Evolutionary conservation across 2,888 invertebrate genomes (phyloP), one percentile per base, ranked within the genome.

Genomic region (Alentia gelatinosa): DNA sequence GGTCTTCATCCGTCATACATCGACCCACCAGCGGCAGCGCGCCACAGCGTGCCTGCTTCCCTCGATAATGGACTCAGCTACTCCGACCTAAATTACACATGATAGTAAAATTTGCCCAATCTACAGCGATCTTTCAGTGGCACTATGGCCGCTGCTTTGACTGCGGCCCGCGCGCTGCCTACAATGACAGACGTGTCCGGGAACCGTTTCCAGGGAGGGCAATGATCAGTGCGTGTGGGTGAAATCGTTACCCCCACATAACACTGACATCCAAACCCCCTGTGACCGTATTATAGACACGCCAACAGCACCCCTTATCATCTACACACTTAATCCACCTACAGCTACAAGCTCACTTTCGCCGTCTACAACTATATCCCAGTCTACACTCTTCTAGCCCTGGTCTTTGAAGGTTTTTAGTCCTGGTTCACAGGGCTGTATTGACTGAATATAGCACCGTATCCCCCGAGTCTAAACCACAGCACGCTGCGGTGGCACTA

Each of bases 101-200:
- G 68, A 68, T 68, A 68, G 30, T 68, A 30, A 68, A 30, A 68
- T 68, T 68, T 68, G 68, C 68, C 68, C 68, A 68, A 68, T 68
- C 68, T 68, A 30, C 30, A 30, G 30, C 68, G 30, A 68, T 68
- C 30, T 68, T 30, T 68, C 68, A 68, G 68, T 30, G 30, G 26
- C 30, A 26, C 30, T 68, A 30, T 26, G 68, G 30, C 12, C 30
- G 12, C 12, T 26, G 68, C 68, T 30, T 30, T 68, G 26, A 30
- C 30, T 12, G 30, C 68, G 68, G 19, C 26, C 4, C 68, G 7
- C 47, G 7, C 47, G 19, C 7, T 47, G 47, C 9, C 9, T 19
- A 47, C 26, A 26, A 26, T 30, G 26, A 9, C 26, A 30, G 68
- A 30, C 1, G 30, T 9, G 26, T 68, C 30, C 68, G 68, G 68